A percentile compares a stretch with the other conserved stretches of the same genome.
Conservation (phyloP, 2,888 invertebrate genomes). For the Prosapia bicincta region DNA sequence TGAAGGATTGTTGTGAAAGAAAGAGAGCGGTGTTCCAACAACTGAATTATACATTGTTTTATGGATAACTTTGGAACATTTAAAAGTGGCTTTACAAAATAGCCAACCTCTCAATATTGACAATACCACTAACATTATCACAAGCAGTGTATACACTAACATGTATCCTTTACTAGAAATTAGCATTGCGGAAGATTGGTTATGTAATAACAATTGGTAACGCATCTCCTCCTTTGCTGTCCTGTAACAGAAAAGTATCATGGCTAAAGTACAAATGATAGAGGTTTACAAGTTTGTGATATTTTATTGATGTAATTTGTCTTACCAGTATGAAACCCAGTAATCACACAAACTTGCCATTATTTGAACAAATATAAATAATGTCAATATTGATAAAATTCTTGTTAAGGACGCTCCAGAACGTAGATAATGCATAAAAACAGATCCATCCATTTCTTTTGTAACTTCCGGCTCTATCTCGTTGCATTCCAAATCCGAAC, state of each 20-base stretch:
- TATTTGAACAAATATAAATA: conserved; percentile 54
- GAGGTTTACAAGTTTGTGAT: too few species aligned
- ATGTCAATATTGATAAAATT: conserved; percentile 50
- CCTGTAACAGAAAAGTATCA: conserved; percentile 46
- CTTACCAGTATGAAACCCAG: conserved; percentile 42
- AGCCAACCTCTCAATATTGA: conserved; percentile 56
- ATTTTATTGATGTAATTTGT: too few species aligned
- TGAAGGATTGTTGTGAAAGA: conserved; percentile 81
- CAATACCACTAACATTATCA: conserved; percentile 30
- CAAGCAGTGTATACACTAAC: neutral
- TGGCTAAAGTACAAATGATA: too few species aligned
- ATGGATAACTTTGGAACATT: conserved; percentile 70
- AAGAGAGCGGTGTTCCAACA: conserved; percentile 69
- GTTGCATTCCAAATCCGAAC: neutral
- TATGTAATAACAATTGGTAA: neutral
- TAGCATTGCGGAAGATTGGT: neutral
- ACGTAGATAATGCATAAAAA: conserved; percentile 51
- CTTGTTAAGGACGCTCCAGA: conserved; percentile 55
- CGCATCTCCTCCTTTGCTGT: neutral
- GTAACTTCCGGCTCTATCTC: conserved; percentile 41
- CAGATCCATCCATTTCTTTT: conserved; percentile 45
- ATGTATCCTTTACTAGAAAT: neutral
- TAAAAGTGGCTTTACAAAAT: conserved; percentile 71
- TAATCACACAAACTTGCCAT: conserved; percentile 46
- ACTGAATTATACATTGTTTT: conserved; percentile 73